Evolutionary conservation across 2,888 invertebrate species (phyloP).

Genomic region (Microplitis deprimator): DNA sequence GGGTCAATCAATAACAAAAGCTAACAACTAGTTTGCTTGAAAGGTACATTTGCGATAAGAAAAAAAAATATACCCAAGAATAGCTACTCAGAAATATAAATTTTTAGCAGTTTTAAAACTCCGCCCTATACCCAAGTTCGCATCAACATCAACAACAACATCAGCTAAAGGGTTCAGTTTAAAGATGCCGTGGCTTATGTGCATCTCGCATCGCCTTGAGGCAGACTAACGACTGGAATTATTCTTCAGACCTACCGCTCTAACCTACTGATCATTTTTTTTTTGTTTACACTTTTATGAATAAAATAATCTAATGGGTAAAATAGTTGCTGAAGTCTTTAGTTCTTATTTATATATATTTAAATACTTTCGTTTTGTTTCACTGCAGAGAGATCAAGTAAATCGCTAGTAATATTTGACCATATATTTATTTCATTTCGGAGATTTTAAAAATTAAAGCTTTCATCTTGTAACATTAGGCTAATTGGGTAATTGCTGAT

Average conservation of each 20-base stretch:
- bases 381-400: too few relatives aligned
- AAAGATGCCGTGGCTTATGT: constrained; percentile 31
- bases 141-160: neutral
- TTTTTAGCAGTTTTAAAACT: constrained; percentile 34
- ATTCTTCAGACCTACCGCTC: too few relatives aligned
- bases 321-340: too few relatives aligned
- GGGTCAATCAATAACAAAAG: constrained; percentile 67
- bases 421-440: too few relatives aligned
- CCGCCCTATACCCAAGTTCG: neutral
- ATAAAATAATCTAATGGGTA: neutral
- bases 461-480: too few relatives aligned
- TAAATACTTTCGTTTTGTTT: too few relatives aligned
- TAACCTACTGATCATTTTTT: constrained; percentile 1
- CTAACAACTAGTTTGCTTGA: constrained; percentile 64
- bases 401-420: too few relatives aligned
- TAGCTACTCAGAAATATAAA: constrained; percentile 37
- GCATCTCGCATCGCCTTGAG: constrained; percentile 48
- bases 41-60: constrained; percentile 54
- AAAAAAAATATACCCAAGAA: constrained; percentile 38
- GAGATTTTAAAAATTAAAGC: too few relatives aligned
- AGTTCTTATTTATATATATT: too few relatives aligned
- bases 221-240: constrained; percentile 53
- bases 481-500: too few relatives aligned
- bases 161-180: neutral
- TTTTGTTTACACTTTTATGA: constrained; percentile 7